A percentile compares a stretch with the other conserved stretches of the same genome.
These are phyloP conservation scores for Cyrtonyx montezumae DNA, from an alignment of 2,113 vertebrate species.

Conservation along the genomic window DNA sequence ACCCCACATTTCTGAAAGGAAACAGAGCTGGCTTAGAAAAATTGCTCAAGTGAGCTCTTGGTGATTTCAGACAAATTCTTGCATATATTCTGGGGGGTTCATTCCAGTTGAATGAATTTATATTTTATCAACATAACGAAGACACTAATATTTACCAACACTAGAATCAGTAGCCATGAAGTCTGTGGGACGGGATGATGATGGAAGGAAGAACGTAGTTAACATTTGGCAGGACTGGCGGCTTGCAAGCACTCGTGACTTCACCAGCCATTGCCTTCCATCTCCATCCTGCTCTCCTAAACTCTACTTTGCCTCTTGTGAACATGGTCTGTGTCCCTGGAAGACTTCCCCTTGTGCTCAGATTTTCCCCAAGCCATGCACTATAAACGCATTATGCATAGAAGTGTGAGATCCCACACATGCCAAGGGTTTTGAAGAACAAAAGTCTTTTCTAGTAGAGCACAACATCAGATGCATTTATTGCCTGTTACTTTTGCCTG, in stretches of 20 bases:
- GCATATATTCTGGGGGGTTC: not conserved
- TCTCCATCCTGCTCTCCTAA: not conserved
- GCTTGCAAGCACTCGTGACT: not conserved
- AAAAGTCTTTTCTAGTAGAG: not conserved
- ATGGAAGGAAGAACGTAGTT: not conserved
- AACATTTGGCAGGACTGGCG: not conserved
- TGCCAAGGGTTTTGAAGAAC: not conserved
- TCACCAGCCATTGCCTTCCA: rapidly evolving
- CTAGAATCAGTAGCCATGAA: not conserved
- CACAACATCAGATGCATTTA: not conserved
- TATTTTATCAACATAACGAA: not conserved
- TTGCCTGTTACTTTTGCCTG: not conserved
- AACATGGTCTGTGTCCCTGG: not conserved
- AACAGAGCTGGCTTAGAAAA: not conserved
- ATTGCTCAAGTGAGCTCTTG: not conserved
- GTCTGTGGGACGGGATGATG: not conserved
- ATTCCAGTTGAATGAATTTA: not conserved
- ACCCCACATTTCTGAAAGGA: conserved; percentile 25
- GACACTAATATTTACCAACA: not conserved
- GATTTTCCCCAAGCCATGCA: not conserved
- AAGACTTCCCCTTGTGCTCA: not conserved
- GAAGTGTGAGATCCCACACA: not conserved
- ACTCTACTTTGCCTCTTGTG: not conserved
- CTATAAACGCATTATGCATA: not conserved
- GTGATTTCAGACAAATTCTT: conserved; percentile 1